Evolutionary conservation across 2,797 vertebrate genomes (phyloP), one percentile per base, ranked within the genome.

Genomic region (Diplodus puntazzo): DNA sequence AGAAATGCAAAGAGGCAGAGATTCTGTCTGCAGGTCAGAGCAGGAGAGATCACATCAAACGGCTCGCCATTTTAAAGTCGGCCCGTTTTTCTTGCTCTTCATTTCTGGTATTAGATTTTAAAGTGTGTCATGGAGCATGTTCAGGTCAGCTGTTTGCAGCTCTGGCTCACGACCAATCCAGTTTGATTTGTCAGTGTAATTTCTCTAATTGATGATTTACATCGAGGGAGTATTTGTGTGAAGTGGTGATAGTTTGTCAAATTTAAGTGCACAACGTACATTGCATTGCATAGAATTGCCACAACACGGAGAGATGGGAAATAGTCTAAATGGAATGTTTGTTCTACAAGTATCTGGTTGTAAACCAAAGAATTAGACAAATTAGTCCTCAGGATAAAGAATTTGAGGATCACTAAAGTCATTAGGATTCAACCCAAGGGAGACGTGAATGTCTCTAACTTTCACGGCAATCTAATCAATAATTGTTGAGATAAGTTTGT

Each of bases 11-110:
- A 77, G 80, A 75, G 79, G 73, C 80, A 77, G 63, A 73, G 69
- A 80, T 55, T 81, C 71, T 81, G 81, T 89, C 86, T 78, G 82
- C 20, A 12, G 46, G 65, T 57, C 11, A 7, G 23, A 17, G 13
- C 1, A 23, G 49, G 11, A 46, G 16, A 53, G 58, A 82, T 75
- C 68, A 52, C 61, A 71, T 84, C 73, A 55, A 52, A 75, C 69
- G 60, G 7, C 46, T 75, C 45, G 12, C 11, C 12, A 9, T 34
- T 69, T 68, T 70, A 68, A 62, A 70, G 62, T 81, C 66, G 43
- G 13, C 18, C 48, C 64, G n/a, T 17, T 62, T 20, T 11, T 30
- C 18, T 49, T 23, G 76, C 71, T 81, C 67, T 71, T 75, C 45
- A 16, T 80, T 75, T 72, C 68, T 25, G 25, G 59, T 16, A 12